Evolutionary conservation across 2,797 vertebrate genomes (phyloP), one percentile per base, ranked within the genome.

Genomic region (Carcharodon carcharias): DNA sequence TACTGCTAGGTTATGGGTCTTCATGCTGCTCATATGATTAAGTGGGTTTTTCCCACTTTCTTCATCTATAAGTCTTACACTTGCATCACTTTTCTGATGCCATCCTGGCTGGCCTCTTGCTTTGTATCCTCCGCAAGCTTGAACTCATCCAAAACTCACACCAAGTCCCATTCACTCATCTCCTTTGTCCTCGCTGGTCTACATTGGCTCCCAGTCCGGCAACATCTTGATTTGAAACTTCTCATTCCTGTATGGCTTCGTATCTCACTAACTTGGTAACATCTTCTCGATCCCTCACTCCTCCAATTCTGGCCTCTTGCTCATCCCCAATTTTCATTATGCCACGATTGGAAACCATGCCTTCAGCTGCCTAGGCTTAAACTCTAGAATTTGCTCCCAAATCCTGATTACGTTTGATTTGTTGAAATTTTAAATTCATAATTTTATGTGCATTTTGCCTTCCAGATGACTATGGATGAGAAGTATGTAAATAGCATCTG

Each of bases 401-500:
- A 35, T 18, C 14, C 58, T 21, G 16, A n/a, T 56, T 26, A 58
- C 26, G 45, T 4, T 54, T 21, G 14, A 56, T 12, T 28, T 95
- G 31, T 16, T 54, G 35, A 91, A 58, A 91, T 91, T 58, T 58
- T 12, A n/a, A n/a, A 92, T 63, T 31, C n/a, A 1, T 95, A 54
- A 50, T 69, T 95, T 95, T 18, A 35, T 95, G 67, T 26, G 67
- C n/a, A 7, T 97, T 96, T 97, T 21, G 88, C 97, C 97, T 97
- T 98, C 80, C 98, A 99, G 99, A 99, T 99, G 99, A 99, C 99
- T 96, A 99, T 99, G 99, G 99, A 99, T 97, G 99, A 99, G 97
- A 99, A 99, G 98, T 99, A 99, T 95, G 99, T 99, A 97, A 99
- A 99, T 97, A 99, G 99, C 97, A 99, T 99, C 98, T 99, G 99